Evolutionary conservation across 2,888 invertebrate genomes (phyloP).

Genomic region (Tuta absoluta): DNA sequence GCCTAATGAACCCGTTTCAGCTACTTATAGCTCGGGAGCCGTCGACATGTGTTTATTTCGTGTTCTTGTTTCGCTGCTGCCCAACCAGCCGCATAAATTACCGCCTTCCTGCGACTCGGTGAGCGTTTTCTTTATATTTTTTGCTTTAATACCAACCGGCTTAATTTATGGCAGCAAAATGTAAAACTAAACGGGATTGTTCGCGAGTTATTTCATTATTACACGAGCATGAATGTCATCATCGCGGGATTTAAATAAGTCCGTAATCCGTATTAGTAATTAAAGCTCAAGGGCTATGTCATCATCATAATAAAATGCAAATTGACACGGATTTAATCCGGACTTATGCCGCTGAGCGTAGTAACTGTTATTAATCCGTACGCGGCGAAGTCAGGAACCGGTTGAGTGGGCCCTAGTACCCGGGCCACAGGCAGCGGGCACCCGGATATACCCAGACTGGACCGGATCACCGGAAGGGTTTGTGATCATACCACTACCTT

Average conservation of each 20-base stretch:
- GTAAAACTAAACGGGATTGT: constrained; percentile 46
- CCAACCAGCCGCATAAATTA: constrained; percentile 65
- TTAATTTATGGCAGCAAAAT: constrained; percentile 60
- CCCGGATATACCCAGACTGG: not conserved
- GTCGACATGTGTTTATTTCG: constrained; percentile 46
- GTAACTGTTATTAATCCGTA: constrained; percentile 72
- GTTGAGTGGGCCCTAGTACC: not conserved
- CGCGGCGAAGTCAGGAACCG: constrained; percentile 27
- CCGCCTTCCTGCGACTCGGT: constrained; percentile 57
- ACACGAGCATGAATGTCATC: constrained; percentile 33
- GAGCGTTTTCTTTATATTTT: constrained; percentile 53
- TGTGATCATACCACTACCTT: not conserved
- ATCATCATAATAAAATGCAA: constrained; percentile 77
- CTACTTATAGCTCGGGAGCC: constrained; percentile 30
- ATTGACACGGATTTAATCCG: constrained; percentile 76
- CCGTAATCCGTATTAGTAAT: constrained; percentile 67
- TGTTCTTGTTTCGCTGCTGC: constrained; percentile 56
- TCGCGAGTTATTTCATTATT: constrained; percentile 41
- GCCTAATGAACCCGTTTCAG: constrained; percentile 8
- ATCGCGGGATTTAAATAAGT: constrained; percentile 54
- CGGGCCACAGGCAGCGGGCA: not conserved
- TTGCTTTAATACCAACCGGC: constrained; percentile 41
- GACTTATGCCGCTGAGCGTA: constrained; percentile 67
- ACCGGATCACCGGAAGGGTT: not conserved
- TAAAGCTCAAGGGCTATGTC: constrained; percentile 64